phyloP scores from a whole-genome alignment of 2,113 vertebrate genomes.

The Onychorhynchus coronatus region DNA sequence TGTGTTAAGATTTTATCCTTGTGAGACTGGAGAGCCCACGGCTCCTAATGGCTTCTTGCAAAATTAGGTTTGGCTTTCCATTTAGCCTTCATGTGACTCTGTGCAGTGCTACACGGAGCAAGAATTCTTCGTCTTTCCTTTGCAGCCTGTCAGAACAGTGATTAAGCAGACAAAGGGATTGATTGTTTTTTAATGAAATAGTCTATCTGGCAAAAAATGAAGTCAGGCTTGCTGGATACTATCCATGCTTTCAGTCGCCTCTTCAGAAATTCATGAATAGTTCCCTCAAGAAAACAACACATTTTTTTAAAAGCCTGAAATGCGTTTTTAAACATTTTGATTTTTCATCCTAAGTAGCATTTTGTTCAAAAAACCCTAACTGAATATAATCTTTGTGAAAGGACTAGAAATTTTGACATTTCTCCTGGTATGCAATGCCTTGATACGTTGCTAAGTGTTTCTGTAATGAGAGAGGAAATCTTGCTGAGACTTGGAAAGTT shows the following conservation, averaged over 20 bases:
- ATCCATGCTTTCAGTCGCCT: conserved; percentile 35
- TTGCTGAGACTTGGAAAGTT: neutral
- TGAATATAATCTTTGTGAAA: conserved; percentile 28
- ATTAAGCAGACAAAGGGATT: conserved; percentile 68
- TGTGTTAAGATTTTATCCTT: conserved; percentile 5
- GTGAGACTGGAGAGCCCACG: neutral
- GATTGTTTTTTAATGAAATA: conserved; percentile 69
- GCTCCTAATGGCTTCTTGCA: conserved; percentile 21
- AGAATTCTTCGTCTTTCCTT: conserved; percentile 46
- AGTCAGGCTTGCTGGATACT: conserved; percentile 33
- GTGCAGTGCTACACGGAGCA: neutral
- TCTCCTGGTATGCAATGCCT: neutral
- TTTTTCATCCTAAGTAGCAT: conserved; percentile 40
- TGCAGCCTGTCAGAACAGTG: conserved; percentile 58
- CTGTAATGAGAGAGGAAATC: neutral
- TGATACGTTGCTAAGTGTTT: neutral
- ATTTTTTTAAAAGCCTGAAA: conserved; percentile 39
- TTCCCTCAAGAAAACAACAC: conserved; percentile 50
- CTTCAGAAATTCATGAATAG: conserved; percentile 63
- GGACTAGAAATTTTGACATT: neutral
- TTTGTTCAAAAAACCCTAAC: conserved; percentile 24
- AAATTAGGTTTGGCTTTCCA: conserved; percentile 44
- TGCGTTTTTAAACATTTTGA: conserved; percentile 47
- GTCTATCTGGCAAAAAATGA: conserved; percentile 61
- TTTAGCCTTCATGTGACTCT: conserved; percentile 49